These are phyloP conservation scores for Orientallactaga sibirica DNA, from an alignment of 2,797 vertebrate species.

Conservation along the genomic window DNA sequence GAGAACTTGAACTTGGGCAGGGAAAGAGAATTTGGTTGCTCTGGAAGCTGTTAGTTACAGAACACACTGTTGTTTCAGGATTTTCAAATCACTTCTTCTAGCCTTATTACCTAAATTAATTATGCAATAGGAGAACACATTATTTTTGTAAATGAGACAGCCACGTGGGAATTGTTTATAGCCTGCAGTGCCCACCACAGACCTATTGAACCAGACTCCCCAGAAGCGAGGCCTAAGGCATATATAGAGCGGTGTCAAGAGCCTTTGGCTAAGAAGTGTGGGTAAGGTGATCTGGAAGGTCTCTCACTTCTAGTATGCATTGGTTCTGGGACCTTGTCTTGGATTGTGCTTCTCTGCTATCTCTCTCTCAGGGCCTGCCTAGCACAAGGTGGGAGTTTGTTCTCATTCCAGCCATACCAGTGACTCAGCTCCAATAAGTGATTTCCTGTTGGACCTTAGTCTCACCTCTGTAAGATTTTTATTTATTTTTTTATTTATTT, in stretches of 20 bases:
- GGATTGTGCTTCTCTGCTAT: neutral
- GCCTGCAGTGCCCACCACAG: neutral
- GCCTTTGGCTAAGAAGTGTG: neutral
- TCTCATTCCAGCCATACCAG: neutral
- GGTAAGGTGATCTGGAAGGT: neutral
- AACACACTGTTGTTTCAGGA: neutral
- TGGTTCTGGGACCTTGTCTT: neutral
- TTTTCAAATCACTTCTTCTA: constrained; percentile 34
- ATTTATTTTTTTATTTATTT: too few relatives aligned
- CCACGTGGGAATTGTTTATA: neutral
- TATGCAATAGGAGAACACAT: neutral
- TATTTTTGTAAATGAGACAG: neutral
- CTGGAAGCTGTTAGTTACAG: neutral
- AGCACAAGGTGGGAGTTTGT: neutral
- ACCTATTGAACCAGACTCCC: neutral
- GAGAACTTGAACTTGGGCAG: neutral
- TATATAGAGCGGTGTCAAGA: too few relatives aligned
- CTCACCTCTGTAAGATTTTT: constrained; percentile 23
- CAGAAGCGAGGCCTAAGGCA: neutral
- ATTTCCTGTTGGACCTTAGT: neutral
- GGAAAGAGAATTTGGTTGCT: neutral
- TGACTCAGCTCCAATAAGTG: neutral
- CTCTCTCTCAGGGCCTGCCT: neutral
- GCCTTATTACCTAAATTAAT: neutral
- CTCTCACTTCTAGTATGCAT: neutral